These are phyloP conservation scores for Onthophagus sagittarius DNA, from an alignment of 2,888 invertebrate genomes.

Conservation along the genomic window DNA sequence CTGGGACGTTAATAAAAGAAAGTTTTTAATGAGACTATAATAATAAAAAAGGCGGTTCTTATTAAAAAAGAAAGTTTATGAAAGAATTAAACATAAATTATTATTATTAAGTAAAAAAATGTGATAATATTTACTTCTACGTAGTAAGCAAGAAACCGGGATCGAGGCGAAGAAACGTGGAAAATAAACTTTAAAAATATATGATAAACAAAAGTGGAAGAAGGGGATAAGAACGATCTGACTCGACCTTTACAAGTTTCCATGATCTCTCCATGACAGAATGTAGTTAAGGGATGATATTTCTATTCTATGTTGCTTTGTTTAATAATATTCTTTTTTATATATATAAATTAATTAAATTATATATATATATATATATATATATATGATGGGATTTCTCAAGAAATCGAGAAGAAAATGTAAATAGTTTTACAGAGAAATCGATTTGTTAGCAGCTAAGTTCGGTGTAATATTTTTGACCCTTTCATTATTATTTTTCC, in stretches of 20 bases:
- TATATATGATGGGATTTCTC: conserved; percentile 16
- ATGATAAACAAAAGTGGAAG: not conserved
- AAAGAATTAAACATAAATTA: conserved; percentile 14
- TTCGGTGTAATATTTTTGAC: conserved; percentile 14
- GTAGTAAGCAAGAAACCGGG: conserved; percentile 13
- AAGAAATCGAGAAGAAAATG: conserved; percentile 7
- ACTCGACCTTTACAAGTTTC: conserved; percentile 21
- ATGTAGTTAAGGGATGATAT: conserved; percentile 9
- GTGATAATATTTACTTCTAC: conserved; percentile 30
- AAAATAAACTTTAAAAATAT: not conserved
- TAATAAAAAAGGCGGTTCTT: not conserved
- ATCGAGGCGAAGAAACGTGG: conserved; percentile 11
- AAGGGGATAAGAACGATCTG: conserved; percentile 24
- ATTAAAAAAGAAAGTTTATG: not conserved
- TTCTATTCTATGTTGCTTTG: conserved; percentile 23
- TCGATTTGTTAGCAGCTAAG: conserved; percentile 23
- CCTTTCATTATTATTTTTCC: conserved; percentile 16
- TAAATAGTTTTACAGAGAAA: conserved; percentile 24
- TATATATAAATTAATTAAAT: not conserved
- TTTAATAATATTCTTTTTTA: conserved; percentile 17
- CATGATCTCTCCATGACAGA: conserved; percentile 46
- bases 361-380: conserved; percentile 12
- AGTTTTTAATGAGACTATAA: not conserved
- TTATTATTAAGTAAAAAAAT: conserved; percentile 26
- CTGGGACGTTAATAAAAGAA: not conserved